These are phyloP conservation scores for Mormyrops attenuatus DNA, from an alignment of 2,797 vertebrate species.

Conservation along the genomic window DNA sequence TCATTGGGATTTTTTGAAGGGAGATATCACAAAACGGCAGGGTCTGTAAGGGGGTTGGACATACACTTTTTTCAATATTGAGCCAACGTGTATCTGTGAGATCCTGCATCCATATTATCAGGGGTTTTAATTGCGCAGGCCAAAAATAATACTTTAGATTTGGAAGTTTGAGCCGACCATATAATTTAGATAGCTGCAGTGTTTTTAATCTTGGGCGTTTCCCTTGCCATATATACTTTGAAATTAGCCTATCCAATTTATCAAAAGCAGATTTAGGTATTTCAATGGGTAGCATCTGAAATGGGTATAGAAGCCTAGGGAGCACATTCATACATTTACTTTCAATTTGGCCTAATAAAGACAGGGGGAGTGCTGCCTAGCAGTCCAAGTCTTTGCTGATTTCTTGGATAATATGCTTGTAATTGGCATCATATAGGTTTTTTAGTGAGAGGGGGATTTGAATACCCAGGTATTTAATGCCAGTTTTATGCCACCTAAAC, in stretches of 20 bases:
- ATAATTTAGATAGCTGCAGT: neutral
- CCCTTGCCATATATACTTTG: neutral
- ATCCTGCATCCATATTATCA: neutral
- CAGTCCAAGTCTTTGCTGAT: neutral
- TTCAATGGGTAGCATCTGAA: neutral
- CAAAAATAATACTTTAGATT: constrained; percentile 10
- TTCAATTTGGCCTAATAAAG: neutral
- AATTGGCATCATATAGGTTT: neutral
- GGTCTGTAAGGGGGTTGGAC: neutral
- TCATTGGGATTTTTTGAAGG: neutral
- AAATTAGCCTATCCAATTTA: neutral
- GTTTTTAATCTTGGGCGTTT: constrained; percentile 7
- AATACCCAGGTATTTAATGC: constrained; percentile 8
- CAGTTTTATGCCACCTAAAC: neutral
- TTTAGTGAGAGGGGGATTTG: neutral
- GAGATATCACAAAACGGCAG: neutral
- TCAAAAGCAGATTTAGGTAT: neutral
- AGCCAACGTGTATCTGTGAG: neutral
- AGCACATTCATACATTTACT: neutral
- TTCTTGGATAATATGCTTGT: neutral
- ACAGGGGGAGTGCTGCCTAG: neutral
- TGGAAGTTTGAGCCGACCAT: constrained; percentile 13
- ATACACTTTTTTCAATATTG: neutral
- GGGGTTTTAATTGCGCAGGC: neutral
- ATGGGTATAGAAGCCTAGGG: neutral